Evolutionary conservation across 2,797 vertebrate genomes (phyloP).

Genomic region (Lacerta viridis): DNA sequence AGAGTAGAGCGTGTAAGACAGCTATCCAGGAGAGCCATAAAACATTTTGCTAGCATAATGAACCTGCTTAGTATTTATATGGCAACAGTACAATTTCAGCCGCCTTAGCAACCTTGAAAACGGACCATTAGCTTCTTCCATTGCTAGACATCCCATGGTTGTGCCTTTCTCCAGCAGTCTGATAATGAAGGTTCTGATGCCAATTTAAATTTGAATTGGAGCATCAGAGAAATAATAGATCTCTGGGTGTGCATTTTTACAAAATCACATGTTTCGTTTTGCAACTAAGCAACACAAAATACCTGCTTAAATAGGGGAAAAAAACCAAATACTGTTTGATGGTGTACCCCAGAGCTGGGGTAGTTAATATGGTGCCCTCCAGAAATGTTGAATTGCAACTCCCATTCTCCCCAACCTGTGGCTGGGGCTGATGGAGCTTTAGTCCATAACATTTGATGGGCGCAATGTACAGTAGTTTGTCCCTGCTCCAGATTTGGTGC

Average conservation of each 20-base stretch:
- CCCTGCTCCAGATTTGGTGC: no score
- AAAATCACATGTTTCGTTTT: background rate
- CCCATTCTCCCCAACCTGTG: no score
- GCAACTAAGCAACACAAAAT: background rate
- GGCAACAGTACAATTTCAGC: background rate
- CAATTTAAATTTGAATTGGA: background rate
- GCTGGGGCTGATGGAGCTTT: no score
- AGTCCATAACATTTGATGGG: no score
- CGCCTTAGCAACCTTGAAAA: background rate
- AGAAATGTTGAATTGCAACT: no score
- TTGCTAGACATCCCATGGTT: background rate
- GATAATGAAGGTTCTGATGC: background rate
- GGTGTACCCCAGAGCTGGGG: no score
- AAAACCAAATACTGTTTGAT: background rate
- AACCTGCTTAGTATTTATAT: slow-evolving; percentile 22
- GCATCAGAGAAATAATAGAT: background rate
- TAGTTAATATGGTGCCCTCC: no score
- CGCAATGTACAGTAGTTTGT: no score
- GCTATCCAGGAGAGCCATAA: background rate
- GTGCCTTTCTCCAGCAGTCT: background rate
- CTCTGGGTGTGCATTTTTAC: background rate
- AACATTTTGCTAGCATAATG: slow-evolving; percentile 15
- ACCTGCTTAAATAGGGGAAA: background rate
- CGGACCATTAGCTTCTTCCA: background rate
- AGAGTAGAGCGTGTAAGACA: background rate